phyloP scores from a whole-genome alignment of 1,140 invertebrate species.

The Ceratina calcarata region DNA sequence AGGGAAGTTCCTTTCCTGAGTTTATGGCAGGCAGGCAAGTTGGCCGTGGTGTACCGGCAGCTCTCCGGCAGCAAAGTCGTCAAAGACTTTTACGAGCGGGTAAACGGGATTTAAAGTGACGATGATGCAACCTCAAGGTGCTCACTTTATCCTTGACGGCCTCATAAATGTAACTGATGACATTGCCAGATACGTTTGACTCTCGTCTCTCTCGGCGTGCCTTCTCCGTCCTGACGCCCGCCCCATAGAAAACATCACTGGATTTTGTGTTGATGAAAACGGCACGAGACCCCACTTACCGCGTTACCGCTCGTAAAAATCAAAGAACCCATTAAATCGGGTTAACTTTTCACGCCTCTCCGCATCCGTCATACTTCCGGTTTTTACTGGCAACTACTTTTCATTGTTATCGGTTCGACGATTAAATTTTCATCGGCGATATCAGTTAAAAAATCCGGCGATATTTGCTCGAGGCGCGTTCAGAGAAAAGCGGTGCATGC shows the following conservation, averaged over 20 bases:
- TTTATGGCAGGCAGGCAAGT: conserved; percentile 76
- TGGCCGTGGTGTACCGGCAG: conserved; percentile 69
- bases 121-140: conserved; percentile 81
- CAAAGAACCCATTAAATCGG: conserved; percentile 49
- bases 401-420: too few species aligned
- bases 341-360: conserved; percentile 46
- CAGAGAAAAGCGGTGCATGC: not conserved
- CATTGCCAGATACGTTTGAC: conserved; percentile 78
- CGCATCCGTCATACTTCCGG: conserved; percentile 1
- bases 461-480: not conserved
- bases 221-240: conserved; percentile 43
- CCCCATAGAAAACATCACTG: conserved; percentile 47
- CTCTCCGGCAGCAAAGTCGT: conserved; percentile 77
- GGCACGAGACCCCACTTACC: conserved; percentile 50
- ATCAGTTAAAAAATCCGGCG: too few species aligned
- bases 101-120: conserved; percentile 81
- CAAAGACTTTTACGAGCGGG: conserved; percentile 81
- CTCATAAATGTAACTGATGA: conserved; percentile 81
- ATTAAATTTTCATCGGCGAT: too few species aligned
- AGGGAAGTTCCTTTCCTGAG: conserved; percentile 72
- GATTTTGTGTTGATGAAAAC: conserved; percentile 57
- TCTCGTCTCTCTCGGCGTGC: conserved; percentile 46
- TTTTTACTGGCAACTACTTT: not conserved
- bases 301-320: conserved; percentile 57
- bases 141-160: conserved; percentile 80